Evolutionary conservation across 2,113 vertebrate genomes (phyloP).

Genomic region (Syngnathoides biaculeatus): DNA sequence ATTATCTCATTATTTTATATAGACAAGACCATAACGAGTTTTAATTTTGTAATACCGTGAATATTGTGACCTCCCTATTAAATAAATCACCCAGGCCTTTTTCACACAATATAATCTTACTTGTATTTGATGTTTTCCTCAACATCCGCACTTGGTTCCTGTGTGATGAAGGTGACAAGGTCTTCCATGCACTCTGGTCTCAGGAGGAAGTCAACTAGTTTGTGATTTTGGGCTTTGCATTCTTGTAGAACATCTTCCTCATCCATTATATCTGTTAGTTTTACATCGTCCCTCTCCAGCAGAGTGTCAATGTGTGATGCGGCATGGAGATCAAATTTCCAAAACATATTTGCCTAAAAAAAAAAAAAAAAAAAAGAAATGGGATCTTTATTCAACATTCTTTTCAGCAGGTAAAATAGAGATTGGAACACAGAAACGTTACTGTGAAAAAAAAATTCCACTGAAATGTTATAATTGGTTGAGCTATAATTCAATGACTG

Average conservation of each 20-base stretch:
- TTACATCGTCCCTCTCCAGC: slow-evolving; percentile 96
- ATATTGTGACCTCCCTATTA: not conserved
- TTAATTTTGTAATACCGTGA: too few species aligned
- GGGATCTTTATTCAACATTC: not conserved
- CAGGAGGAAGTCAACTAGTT: slow-evolving; percentile 93
- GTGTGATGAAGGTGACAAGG: slow-evolving; percentile 92
- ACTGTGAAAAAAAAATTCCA: not conserved
- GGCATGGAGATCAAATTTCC: slow-evolving; percentile 99
- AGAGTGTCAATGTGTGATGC: slow-evolving; percentile 98
- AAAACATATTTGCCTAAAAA: slow-evolving; percentile 88
- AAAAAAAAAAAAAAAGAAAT: not conserved
- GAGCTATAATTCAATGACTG: too few species aligned
- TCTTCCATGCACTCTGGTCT: slow-evolving; percentile 95
- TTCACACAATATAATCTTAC: slow-evolving; percentile 66
- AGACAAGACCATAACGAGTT: too few species aligned
- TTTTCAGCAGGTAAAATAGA: too few species aligned
- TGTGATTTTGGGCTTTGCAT: slow-evolving; percentile 98
- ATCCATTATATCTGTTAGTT: slow-evolving; percentile 93
- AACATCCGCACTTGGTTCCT: slow-evolving; percentile 90
- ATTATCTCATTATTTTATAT: too few species aligned
- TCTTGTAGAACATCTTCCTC: slow-evolving; percentile 98
- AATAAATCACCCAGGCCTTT: not conserved
- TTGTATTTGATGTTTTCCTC: slow-evolving; percentile 98
- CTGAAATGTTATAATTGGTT: too few species aligned
- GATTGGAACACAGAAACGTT: too few species aligned